Base-by-base conservation (phyloP, 1,140 invertebrate genomes). In the Bacillus rossius region DNA sequence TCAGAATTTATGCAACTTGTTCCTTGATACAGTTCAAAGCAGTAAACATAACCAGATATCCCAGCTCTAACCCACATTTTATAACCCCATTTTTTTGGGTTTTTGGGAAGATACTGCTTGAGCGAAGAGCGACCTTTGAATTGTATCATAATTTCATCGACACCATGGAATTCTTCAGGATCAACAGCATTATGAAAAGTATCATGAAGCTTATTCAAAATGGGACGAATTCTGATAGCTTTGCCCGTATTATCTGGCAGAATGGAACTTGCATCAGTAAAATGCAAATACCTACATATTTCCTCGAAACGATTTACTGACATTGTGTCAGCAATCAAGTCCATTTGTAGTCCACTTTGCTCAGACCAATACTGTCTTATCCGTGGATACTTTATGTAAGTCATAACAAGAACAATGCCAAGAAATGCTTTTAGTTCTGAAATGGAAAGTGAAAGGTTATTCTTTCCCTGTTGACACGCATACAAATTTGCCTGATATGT, bases 151-250 rank as follows among this genome's bases (percentile, higher is more conserved):
- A 58, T 57, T 58, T 72, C 68, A 57, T 71, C 58, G 3, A 73
- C 60, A 66, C 52, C 69, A n/a, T n/a, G 65, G 41, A 71, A 65
- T 48, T 74, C 69, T 65, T 73, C 69, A 53, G 61, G 63, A 57
- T 64, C 47, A 41, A 34, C 29, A 34, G 64, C 52, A 58, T 57
- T 66, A 10, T 64, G 17, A 51, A 71, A 69, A 43, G 45, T 63
- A 38, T 65, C 55, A 40, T 69, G 25, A 20, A 60, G 13, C 14
- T 23, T 48, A 38, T 60, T 42, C 2, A 59, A 19, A 22, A 62
- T 40, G 22, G 57, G 57, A 17, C 58, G 29, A 8, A 62, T 42
- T 54, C 60, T 60, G 49, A 55, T 60, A 4, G 60, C 20, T 41
- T 43, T 55, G 34, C 55, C 40, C 45, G 60, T 43, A 13, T 49